A percentile compares a stretch with the other conserved stretches of the same genome.
Evolutionary conservation across 2,797 vertebrate species (phyloP).

Genomic region (Sciurus carolinensis): DNA sequence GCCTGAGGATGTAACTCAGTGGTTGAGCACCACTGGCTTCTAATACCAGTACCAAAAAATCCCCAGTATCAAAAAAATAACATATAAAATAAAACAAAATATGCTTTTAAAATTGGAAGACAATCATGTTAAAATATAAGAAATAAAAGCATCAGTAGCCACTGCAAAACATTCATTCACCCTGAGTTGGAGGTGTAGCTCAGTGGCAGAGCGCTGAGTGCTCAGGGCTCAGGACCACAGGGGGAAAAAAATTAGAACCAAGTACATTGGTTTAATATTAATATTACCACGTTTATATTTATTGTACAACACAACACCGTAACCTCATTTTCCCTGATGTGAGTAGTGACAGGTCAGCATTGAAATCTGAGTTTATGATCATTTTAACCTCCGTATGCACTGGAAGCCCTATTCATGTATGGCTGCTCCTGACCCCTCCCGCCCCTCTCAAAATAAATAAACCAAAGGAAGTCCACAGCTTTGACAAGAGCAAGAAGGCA

Average conservation of each 20-base stretch:
- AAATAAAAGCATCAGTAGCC: background rate
- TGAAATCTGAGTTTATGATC: background rate
- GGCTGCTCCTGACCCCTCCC: background rate
- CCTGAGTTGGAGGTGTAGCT: too few relatives aligned
- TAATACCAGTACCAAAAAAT: too few relatives aligned
- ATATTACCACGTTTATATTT: background rate
- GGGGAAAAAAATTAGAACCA: too few relatives aligned
- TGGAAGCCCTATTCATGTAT: background rate
- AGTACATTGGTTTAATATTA: background rate
- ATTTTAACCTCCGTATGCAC: background rate
- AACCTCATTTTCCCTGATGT: background rate
- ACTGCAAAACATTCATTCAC: background rate
- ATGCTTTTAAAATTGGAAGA: background rate
- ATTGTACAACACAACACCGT: background rate
- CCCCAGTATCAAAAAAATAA: too few relatives aligned
- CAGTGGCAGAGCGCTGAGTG: too few relatives aligned
- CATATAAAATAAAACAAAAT: background rate
- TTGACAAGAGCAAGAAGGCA: constrained; percentile 79
- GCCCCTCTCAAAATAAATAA: background rate
- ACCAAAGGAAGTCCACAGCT: constrained; percentile 53
- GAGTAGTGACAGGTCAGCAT: background rate
- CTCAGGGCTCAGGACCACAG: too few relatives aligned
- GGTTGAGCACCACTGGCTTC: too few relatives aligned
- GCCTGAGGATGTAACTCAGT: too few relatives aligned
- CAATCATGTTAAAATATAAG: background rate